Base-by-base conservation (phyloP, 2,888 invertebrate species). In the Lasioglossum villosulum region DNA sequence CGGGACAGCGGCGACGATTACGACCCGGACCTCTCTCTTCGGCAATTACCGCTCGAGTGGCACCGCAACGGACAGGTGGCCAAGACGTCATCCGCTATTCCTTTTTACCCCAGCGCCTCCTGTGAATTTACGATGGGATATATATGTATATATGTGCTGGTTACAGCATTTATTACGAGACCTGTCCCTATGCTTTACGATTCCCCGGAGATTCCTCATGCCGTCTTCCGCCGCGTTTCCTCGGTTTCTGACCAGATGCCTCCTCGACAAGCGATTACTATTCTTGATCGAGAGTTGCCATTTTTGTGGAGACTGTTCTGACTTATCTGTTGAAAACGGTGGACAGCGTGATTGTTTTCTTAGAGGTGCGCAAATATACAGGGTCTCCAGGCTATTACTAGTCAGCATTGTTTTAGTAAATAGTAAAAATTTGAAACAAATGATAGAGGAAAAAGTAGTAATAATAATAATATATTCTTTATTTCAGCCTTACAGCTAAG, bases 41-140 rank as follows among this genome's bases (percentile, higher is more conserved):
- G 90, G 92, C 91, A 93, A 93, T 93, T 93, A 93, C 92, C 89
- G 90, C 90, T 91, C 88, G 89, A 92, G 92, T 91, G 90, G 90
- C 90, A 89, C 86, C 89, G 87, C 82, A 10, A 86, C 91, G 88
- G 92, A 93, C 93, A 93, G 92, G 90, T 93, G 92, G 92, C 88
- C 37, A 91, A 90, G 88, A 72, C 76, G 84, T 86, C 86, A 73
- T 81, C 48, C 70, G 63, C 70, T 42, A 74, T 59, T 83, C 56
- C 74, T 75, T 68, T 52, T 70, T 66, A 75, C 45, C 66, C 84
- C 68, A 70, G 72, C 83, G 78, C 70, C 75, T 74, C 52, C 76
- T 75, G 76, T 72, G 76, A 89, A 90, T 88, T 90, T 90, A 88
- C 68, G 83, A 88, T 85, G 27, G 82, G 74, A 80, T 77, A 78